These are phyloP conservation scores for Microctenopoma lineatum DNA, from an alignment of 2,797 vertebrate genomes.

Conservation along the genomic window DNA sequence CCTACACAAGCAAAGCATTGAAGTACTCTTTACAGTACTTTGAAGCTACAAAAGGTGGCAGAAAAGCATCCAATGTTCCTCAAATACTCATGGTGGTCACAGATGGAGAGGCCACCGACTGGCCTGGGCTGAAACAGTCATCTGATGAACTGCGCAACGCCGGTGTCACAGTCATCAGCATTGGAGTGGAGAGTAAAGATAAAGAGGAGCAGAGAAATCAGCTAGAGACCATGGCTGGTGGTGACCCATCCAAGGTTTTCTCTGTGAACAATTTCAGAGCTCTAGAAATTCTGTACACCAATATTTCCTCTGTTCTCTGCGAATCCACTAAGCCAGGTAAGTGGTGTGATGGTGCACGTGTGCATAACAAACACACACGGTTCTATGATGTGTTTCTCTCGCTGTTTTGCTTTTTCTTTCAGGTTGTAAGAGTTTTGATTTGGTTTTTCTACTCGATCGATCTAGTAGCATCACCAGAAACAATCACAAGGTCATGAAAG, in stretches of 20 bases:
- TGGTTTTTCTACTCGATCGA: constrained; percentile 85
- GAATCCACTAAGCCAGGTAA: constrained; percentile 75
- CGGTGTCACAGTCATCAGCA: constrained; percentile 68
- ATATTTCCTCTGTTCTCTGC: constrained; percentile 73
- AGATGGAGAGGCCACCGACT: constrained; percentile 70
- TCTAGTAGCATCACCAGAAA: constrained; percentile 71
- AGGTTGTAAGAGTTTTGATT: constrained; percentile 80
- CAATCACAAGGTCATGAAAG: constrained; percentile 71
- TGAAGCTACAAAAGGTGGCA: constrained; percentile 59
- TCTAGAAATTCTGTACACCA: constrained; percentile 62
- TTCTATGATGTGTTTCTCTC: neutral
- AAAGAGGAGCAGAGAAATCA: constrained; percentile 12
- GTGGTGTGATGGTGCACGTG: neutral
- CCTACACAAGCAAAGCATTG: constrained; percentile 73
- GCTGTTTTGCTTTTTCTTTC: constrained; percentile 11
- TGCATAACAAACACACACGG: neutral
- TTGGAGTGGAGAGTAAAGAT: constrained; percentile 66
- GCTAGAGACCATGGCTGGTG: constrained; percentile 72
- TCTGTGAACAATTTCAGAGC: constrained; percentile 60
- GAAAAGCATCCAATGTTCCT: constrained; percentile 42
- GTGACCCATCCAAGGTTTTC: constrained; percentile 64
- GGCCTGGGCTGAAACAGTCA: neutral
- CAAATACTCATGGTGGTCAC: constrained; percentile 82
- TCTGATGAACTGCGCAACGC: constrained; percentile 53
- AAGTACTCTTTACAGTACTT: constrained; percentile 69